phyloP scores from a whole-genome alignment of 2,888 invertebrate genomes.

The Neocrepidodera transversa region DNA sequence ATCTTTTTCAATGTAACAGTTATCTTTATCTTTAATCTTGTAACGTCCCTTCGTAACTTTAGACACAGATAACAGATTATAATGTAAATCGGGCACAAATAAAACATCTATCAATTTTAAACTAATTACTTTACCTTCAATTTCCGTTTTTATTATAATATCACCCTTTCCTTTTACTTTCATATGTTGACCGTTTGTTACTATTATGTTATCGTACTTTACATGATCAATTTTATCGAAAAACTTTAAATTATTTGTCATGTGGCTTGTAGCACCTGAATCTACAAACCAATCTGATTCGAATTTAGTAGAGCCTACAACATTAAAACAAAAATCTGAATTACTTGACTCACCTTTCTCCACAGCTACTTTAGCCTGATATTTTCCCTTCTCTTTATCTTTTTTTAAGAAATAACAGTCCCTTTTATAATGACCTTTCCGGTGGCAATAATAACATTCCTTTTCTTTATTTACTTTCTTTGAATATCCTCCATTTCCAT shows the following conservation, averaged over 20 bases:
- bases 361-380: neutral
- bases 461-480: neutral
- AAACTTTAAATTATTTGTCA: too few species aligned
- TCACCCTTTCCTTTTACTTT: too few species aligned
- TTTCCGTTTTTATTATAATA: neutral
- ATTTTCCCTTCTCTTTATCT: neutral
- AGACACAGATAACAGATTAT: neutral
- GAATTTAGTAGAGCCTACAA: too few species aligned
- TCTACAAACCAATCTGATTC: neutral
- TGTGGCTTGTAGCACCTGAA: neutral
- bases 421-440: neutral
- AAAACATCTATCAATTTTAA: neutral
- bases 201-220: too few species aligned
- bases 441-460: neutral
- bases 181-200: too few species aligned
- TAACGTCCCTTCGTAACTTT: neutral
- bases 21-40: neutral
- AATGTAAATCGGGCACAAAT: neutral
- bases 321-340: too few species aligned
- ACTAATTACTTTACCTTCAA: neutral
- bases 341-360: neutral
- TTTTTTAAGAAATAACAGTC: neutral
- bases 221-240: too few species aligned
- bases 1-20: neutral
- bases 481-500: neutral